Base-by-base conservation (phyloP, 1,140 invertebrate genomes). In the Bombus haemorrhoidalis region DNA sequence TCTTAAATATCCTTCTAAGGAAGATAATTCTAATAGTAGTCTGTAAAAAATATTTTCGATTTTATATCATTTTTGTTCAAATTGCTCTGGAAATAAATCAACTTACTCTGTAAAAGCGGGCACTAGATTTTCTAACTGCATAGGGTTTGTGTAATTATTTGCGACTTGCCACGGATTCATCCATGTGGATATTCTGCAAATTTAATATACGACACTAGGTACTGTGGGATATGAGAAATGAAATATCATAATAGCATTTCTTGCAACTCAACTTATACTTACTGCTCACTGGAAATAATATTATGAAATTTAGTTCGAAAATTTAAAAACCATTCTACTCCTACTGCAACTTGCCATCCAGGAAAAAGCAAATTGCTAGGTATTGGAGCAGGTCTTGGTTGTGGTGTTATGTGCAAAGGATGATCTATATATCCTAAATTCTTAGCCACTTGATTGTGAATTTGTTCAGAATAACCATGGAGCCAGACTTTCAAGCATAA, bases 111-210 rank as follows among this genome's bases (percentile, higher is more conserved):
- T 95, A 85, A 96, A 95, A 75, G 94, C 93, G 69, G 95, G 95
- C 68, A 96, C 84, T 28, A 96, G 92, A 86, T 95, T 96, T 85
- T 97, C 96, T 28, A 97, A 94, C 90, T 97, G 96, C 94, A 96
- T 96, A 0, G 97, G 96, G 93, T 97, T 97, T 6, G 96, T 97
- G 85, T 96, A 97, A 86, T 96, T 96, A 86, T 96, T 96, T 47
- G 95, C 93, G 34, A 97, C 92, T 93, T 97, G 97, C 97, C 97
- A 97, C 10, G 95, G 95, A 93, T 97, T 97, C 92, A 97, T 94
- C 97, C 97, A 97, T 0, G 97, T 96, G 87, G 95, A 93, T 76
- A 97, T 96, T 91, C 97, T 97, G 32, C 62, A 37, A 87, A 57
- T 39, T 62, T 34, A 9, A 78, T 39, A 66, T 28, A 39, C 0